Evolutionary conservation across 2,797 vertebrate genomes (phyloP).

Genomic region (Rhincodon typus): DNA sequence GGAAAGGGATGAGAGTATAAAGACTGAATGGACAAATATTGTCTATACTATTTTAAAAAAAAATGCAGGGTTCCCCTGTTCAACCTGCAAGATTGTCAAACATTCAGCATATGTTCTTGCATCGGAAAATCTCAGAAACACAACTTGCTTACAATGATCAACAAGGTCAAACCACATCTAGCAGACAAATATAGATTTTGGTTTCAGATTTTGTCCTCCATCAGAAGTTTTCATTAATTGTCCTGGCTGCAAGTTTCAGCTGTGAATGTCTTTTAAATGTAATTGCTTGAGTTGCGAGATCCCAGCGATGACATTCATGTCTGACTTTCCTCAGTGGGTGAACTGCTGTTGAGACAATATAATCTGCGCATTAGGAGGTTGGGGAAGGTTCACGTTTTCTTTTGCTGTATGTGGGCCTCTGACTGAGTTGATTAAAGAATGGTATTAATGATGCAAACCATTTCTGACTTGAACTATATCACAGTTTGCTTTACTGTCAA

Average conservation of each 20-base stretch:
- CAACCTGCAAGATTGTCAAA: too few relatives aligned
- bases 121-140: not conserved
- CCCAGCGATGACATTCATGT: not conserved
- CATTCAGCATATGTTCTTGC: too few relatives aligned
- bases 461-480: not conserved
- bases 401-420: not conserved
- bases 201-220: not conserved
- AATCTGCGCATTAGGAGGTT: not conserved
- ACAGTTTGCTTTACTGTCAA: not conserved
- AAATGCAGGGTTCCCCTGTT: too few relatives aligned
- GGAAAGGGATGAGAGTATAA: not conserved
- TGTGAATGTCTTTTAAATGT: not conserved
- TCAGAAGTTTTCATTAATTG: not conserved
- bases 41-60: too few relatives aligned
- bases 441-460: not conserved
- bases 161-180: not conserved
- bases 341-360: not conserved
- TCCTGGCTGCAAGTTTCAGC: not conserved
- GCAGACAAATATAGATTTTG: not conserved
- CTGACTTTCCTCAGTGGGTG: not conserved
- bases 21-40: not conserved
- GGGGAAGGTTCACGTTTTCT: not conserved
- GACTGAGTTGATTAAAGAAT: not conserved
- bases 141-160: not conserved
- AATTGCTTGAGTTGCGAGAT: not conserved